Evolutionary conservation across 2,113 vertebrate species (phyloP).

Genomic region (Hymenochirus boettgeri): DNA sequence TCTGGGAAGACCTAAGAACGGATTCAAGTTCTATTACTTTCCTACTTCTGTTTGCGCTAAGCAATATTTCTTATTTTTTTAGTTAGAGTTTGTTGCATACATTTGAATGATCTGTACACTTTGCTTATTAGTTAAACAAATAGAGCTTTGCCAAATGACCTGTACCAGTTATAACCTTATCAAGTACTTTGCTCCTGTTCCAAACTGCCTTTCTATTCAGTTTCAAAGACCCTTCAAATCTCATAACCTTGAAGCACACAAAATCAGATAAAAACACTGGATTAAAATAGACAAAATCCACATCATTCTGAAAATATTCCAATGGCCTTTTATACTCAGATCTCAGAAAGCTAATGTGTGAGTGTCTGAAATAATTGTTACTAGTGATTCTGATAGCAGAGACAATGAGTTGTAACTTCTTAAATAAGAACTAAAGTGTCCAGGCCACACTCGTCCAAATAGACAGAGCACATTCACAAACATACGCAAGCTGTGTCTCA

Average conservation of each 20-base stretch:
- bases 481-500: no score
- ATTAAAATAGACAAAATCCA: slow-evolving; percentile 2
- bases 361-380: slow-evolving; percentile 35
- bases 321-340: slow-evolving; percentile 17
- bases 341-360: slow-evolving; percentile 22
- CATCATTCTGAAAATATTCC: slow-evolving; percentile 13
- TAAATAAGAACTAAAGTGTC: no score
- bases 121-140: slow-evolving; percentile 12
- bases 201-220: slow-evolving; percentile 7
- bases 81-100: no score
- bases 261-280: no score
- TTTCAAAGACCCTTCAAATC: slow-evolving; percentile 9
- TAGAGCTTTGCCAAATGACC: slow-evolving; percentile 5
- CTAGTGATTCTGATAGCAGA: slow-evolving; percentile 15
- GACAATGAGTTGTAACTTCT: slow-evolving; percentile 18
- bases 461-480: no score
- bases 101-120: no score
- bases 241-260: slow-evolving; percentile 7
- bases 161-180: slow-evolving; percentile 12
- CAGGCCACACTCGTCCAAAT: no score
- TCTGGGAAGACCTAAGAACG: no score
- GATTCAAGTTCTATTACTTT: no score
- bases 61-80: no score
- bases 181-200: not conserved
- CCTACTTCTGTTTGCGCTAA: no score